Conservation (phyloP, 2,888 invertebrate genomes). For the Spisula subtruncata region DNA sequence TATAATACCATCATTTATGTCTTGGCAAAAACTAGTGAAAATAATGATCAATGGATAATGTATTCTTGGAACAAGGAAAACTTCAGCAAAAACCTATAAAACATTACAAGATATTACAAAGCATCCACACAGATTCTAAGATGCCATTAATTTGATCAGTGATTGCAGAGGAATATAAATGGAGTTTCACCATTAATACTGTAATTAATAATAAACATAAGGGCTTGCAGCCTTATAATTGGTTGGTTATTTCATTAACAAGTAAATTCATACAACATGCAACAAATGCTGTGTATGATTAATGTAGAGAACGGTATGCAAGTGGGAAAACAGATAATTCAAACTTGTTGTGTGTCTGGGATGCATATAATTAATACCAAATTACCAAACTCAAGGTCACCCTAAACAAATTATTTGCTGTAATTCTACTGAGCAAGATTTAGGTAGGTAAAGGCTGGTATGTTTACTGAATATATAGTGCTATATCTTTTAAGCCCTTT, state of each 20-base stretch:
- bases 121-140: neutral
- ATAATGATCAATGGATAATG: constrained; percentile 14
- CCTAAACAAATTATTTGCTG: too few relatives aligned
- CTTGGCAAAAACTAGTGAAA: neutral
- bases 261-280: neutral
- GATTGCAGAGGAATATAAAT: neutral
- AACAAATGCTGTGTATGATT: neutral
- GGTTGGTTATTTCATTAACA: neutral
- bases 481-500: too few relatives aligned
- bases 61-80: neutral
- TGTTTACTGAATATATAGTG: too few relatives aligned
- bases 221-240: neutral
- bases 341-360: too few relatives aligned
- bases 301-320: neutral
- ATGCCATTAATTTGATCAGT: constrained; percentile 18
- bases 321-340: too few relatives aligned
- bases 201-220: constrained; percentile 17
- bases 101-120: neutral
- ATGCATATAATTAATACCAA: too few relatives aligned
- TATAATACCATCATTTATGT: neutral
- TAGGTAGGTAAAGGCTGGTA: too few relatives aligned
- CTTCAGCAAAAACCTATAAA: neutral
- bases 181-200: neutral
- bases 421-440: too few relatives aligned
- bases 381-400: too few relatives aligned